A percentile compares a stretch with the other conserved stretches of the same genome.
Evolutionary conservation across 2,888 invertebrate genomes (phyloP).

Genomic region (Acleris cristana): DNA sequence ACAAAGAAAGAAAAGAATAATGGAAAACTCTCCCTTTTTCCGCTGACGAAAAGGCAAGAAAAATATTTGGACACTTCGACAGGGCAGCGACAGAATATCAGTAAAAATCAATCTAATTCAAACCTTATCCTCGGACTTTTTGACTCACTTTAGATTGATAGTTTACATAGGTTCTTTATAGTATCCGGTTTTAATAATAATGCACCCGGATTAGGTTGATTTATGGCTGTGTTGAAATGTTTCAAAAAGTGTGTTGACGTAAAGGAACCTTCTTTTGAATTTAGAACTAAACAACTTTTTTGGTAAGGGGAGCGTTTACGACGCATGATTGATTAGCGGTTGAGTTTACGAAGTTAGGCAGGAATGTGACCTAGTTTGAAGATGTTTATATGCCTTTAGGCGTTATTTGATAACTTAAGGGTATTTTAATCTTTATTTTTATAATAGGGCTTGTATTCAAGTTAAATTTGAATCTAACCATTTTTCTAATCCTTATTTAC

Average conservation of each 20-base stretch:
- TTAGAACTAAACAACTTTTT: slow-evolving; percentile 34
- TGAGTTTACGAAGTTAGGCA: slow-evolving; percentile 29
- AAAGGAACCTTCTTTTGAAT: slow-evolving; percentile 41
- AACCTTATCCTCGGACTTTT: slow-evolving; percentile 3
- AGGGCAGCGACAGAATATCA: slow-evolving; percentile 44
- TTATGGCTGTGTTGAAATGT: slow-evolving; percentile 46
- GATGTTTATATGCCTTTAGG: neutral
- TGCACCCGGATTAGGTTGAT: slow-evolving; percentile 50
- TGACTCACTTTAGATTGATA: neutral
- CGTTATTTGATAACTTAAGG: slow-evolving; percentile 5
- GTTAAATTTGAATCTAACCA: too few species aligned
- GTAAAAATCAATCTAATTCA: slow-evolving; percentile 23
- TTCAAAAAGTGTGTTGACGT: slow-evolving; percentile 46
- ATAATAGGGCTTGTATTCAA: neutral
- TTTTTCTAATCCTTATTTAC: too few species aligned
- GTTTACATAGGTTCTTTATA: slow-evolving; percentile 18
- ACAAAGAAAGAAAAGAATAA: slow-evolving; percentile 45
- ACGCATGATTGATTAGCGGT: slow-evolving; percentile 43
- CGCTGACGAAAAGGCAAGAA: slow-evolving; percentile 50
- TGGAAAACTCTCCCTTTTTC: slow-evolving; percentile 49
- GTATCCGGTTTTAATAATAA: slow-evolving; percentile 44
- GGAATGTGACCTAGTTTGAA: slow-evolving; percentile 27
- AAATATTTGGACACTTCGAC: slow-evolving; percentile 59
- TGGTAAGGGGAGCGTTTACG: slow-evolving; percentile 34
- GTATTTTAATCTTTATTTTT: neutral